Evolutionary conservation across 2,888 invertebrate species (phyloP).

Genomic region (Bibio marci): DNA sequence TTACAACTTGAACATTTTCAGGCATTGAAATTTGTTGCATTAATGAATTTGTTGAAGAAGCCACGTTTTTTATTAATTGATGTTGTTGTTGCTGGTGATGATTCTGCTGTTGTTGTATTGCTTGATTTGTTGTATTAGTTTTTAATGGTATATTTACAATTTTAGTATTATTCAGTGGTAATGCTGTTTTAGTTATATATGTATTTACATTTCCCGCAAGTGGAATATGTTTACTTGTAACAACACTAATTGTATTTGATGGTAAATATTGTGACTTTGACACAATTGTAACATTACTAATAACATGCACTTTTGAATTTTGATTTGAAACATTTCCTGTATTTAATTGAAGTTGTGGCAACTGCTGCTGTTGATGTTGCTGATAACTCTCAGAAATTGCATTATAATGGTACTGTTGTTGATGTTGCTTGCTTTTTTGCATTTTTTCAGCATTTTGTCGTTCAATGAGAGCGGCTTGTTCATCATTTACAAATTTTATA

Average conservation of each 20-base stretch:
- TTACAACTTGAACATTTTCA: slow-evolving; percentile 21
- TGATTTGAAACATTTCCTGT: slow-evolving; percentile 3
- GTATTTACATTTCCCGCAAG: slow-evolving; percentile 9
- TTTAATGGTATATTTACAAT: slow-evolving; percentile 10
- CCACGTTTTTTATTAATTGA: slow-evolving; percentile 9
- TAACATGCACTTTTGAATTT: slow-evolving; percentile 22
- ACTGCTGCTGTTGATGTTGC: slow-evolving; percentile 3
- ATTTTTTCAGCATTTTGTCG: no score
- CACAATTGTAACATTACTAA: slow-evolving; percentile 25
- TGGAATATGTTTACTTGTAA: slow-evolving; percentile 18
- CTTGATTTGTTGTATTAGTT: slow-evolving; percentile 4
- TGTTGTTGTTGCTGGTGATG: slow-evolving; percentile 12
- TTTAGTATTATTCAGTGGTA: slow-evolving; percentile 4
- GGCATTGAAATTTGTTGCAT: slow-evolving; percentile 18
- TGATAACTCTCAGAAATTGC: neutral
- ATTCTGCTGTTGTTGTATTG: slow-evolving; percentile 7
- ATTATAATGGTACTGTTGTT: neutral
- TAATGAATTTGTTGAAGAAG: slow-evolving; percentile 4
- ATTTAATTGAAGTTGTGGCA: no score
- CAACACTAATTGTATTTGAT: slow-evolving; percentile 18
- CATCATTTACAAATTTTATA: slow-evolving; percentile 26
- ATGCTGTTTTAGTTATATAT: slow-evolving; percentile 21
- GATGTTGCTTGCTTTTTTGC: neutral
- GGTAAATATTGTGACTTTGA: slow-evolving; percentile 14
- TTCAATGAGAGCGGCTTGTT: slow-evolving; percentile 8